A percentile compares a stretch with the other conserved stretches of the same genome.
These are phyloP conservation scores for Sarcophaga rosellei DNA, from an alignment of 2,888 invertebrate species.

Conservation along the genomic window DNA sequence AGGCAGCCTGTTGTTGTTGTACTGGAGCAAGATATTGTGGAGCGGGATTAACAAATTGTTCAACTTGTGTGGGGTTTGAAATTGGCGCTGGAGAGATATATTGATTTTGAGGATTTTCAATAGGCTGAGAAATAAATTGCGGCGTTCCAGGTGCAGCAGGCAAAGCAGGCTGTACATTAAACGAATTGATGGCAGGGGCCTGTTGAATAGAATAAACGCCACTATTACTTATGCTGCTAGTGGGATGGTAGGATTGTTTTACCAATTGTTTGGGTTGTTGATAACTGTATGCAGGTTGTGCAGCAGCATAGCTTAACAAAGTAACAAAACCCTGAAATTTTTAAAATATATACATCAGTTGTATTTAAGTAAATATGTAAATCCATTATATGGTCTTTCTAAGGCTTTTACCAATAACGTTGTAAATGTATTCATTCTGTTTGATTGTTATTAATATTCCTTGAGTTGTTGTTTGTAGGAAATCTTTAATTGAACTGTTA, in stretches of 20 bases:
- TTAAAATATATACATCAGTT: not conserved
- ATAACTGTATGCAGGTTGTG: conserved; percentile 75
- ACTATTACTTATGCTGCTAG: conserved; percentile 56
- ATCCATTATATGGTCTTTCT: not conserved
- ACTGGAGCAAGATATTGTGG: not conserved
- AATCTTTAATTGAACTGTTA: not conserved
- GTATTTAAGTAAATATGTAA: not conserved
- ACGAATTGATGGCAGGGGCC: conserved; percentile 62
- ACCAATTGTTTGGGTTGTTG: conserved; percentile 56
- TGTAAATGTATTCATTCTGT: conserved; percentile 73
- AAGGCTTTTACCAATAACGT: conserved; percentile 71
- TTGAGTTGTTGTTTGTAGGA: conserved; percentile 29
- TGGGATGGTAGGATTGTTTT: conserved; percentile 26
- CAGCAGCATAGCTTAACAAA: conserved; percentile 69
- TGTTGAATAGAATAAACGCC: conserved; percentile 72
- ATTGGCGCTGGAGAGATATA: not conserved
- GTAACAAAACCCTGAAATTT: conserved; percentile 70
- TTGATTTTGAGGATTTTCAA: conserved; percentile 9
- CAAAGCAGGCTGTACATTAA: conserved; percentile 49
- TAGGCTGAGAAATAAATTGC: not conserved
- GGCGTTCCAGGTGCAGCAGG: conserved; percentile 5
- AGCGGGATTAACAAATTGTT: conserved; percentile 22
- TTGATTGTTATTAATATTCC: conserved; percentile 2
- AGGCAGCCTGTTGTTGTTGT: conserved; percentile 26
- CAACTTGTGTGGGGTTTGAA: conserved; percentile 9